These are phyloP conservation scores for Perca schrenkii DNA, from an alignment of 2,113 vertebrate species.

Conservation along the genomic window DNA sequence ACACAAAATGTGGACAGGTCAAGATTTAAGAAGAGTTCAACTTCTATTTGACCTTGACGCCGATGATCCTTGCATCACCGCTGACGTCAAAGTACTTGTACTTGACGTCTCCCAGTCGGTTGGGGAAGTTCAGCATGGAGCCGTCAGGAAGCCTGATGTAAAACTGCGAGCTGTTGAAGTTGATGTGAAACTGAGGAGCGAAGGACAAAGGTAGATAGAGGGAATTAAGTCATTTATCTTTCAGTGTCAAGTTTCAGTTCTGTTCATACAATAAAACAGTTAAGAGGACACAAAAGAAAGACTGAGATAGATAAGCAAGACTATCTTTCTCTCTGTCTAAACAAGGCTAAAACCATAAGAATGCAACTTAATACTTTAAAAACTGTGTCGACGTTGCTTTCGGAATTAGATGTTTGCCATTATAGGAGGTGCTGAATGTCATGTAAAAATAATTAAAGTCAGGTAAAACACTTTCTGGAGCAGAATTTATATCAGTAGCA, in stretches of 20 bases:
- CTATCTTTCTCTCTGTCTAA: constrained; percentile 6
- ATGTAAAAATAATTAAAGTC: background rate
- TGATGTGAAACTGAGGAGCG: constrained; percentile 77
- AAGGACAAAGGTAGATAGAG: background rate
- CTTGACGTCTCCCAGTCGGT: constrained; percentile 81
- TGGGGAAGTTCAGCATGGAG: constrained; percentile 80
- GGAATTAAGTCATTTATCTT: background rate
- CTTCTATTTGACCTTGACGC: constrained; percentile 81
- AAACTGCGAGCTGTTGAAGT: constrained; percentile 78
- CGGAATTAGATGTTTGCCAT: background rate
- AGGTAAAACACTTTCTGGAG: background rate
- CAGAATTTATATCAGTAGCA: no score
- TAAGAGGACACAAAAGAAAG: background rate
- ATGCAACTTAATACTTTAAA: background rate
- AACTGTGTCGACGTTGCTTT: background rate
- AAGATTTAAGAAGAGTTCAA: background rate
- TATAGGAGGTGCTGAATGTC: background rate
- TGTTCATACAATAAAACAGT: background rate
- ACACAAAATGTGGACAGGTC: background rate
- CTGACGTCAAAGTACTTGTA: constrained; percentile 74
- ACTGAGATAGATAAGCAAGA: background rate
- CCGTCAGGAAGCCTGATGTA: constrained; percentile 82
- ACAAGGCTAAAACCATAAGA: background rate
- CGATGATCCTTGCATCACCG: constrained; percentile 72
- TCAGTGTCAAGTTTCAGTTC: background rate